Percentiles rank a stretch among this genome's conserved stretches.
These are phyloP conservation scores for Hemiprocne comata DNA, from an alignment of 2,113 vertebrate species.

Conservation along the genomic window DNA sequence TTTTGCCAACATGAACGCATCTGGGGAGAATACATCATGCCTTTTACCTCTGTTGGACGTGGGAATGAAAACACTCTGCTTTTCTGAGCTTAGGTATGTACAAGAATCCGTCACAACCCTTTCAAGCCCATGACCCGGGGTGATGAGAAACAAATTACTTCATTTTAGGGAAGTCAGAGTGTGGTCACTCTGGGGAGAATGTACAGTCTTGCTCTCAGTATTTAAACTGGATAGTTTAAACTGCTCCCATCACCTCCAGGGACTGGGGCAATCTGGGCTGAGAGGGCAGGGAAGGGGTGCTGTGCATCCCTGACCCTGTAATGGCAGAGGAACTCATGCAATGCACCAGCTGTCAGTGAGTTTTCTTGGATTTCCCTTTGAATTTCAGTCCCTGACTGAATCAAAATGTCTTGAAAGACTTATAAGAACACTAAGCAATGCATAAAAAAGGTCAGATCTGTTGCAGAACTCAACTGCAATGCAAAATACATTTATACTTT, in stretches of 20 bases:
- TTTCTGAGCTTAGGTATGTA: background rate
- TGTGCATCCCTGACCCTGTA: background rate
- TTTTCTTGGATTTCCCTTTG: background rate
- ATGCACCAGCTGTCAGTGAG: background rate
- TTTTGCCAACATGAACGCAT: background rate
- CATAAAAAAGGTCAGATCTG: background rate
- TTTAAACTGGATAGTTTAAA: background rate
- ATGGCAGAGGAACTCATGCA: rapidly evolving
- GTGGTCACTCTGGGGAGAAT: background rate
- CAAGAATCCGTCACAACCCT: background rate
- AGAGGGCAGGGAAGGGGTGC: background rate
- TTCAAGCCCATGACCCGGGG: background rate
- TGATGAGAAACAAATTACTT: background rate
- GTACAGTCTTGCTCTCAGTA: rapidly evolving
- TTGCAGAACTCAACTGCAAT: background rate
- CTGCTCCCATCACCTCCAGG: background rate
- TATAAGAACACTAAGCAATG: background rate
- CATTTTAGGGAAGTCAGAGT: background rate
- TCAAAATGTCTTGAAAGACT: background rate
- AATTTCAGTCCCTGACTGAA: background rate
- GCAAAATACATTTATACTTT: background rate
- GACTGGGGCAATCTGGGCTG: background rate
- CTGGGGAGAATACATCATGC: background rate
- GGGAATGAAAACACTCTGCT: background rate
- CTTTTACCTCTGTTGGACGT: background rate